These are phyloP conservation scores for Sorex araneus DNA, from an alignment of 2,113 vertebrate species.

Conservation along the genomic window DNA sequence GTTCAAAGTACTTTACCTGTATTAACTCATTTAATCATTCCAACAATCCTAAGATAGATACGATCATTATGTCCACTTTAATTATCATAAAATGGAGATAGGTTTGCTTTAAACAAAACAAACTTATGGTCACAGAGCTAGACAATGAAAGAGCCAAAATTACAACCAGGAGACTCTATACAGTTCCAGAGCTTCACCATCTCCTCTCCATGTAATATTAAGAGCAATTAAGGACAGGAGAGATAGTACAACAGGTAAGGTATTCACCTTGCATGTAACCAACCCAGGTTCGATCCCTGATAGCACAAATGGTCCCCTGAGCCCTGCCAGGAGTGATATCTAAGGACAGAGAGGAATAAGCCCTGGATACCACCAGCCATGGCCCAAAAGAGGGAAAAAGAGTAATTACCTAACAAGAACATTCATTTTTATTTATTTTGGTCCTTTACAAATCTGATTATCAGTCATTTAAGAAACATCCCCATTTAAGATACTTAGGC, in stretches of 20 bases:
- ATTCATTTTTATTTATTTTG: constrained; percentile 57
- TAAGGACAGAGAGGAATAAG: too few relatives aligned
- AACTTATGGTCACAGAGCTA: background rate
- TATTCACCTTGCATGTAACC: too few relatives aligned
- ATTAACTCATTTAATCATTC: constrained; percentile 46
- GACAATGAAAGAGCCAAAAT: constrained; percentile 7
- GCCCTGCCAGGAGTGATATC: too few relatives aligned
- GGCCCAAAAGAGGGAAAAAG: background rate
- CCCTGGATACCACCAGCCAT: too few relatives aligned
- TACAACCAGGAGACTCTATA: constrained; percentile 22
- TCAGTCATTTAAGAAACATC: constrained; percentile 36
- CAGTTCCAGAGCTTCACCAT: background rate
- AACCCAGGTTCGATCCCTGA: too few relatives aligned
- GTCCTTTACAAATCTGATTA: constrained; percentile 48
- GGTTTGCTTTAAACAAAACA: background rate
- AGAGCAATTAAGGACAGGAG: too few relatives aligned
- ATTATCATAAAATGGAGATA: constrained; percentile 56
- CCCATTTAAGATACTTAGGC: background rate
- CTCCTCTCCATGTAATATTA: constrained; percentile 4
- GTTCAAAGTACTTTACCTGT: constrained; percentile 6
- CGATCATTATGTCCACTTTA: constrained; percentile 47
- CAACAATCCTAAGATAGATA: constrained; percentile 31
- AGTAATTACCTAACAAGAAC: constrained; percentile 5
- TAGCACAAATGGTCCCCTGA: too few relatives aligned
- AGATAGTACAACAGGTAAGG: too few relatives aligned